Evolutionary conservation across 2,113 vertebrate genomes (phyloP).

Genomic region (Phyllopteryx taeniolatus): DNA sequence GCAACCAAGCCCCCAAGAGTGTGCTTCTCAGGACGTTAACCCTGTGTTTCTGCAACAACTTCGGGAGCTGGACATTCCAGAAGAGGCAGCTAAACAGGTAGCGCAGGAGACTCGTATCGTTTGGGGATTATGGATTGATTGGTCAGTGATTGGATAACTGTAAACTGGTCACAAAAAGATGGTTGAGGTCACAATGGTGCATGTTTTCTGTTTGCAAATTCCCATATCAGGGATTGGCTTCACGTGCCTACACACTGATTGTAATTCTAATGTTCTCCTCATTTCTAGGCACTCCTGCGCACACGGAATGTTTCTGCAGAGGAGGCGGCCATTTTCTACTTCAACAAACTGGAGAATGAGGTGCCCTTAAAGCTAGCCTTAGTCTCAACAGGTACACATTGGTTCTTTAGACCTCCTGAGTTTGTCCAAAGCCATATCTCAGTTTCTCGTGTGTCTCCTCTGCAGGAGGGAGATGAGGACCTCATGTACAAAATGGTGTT

Average conservation of each 20-base stretch:
- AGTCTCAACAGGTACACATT: conserved; percentile 60
- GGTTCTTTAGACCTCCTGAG: conserved; percentile 45
- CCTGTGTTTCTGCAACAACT: conserved; percentile 76
- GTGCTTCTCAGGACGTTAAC: conserved; percentile 70
- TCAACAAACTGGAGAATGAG: conserved; percentile 82
- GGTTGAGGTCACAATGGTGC: not conserved
- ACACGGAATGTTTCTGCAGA: conserved; percentile 80
- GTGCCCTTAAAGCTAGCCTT: conserved; percentile 68
- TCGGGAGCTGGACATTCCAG: conserved; percentile 78
- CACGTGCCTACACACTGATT: not conserved
- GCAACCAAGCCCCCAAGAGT: conserved; percentile 56
- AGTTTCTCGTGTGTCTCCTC: conserved; percentile 34
- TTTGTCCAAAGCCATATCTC: conserved; percentile 51
- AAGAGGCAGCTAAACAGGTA: conserved; percentile 80
- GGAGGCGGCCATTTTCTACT: conserved; percentile 83
- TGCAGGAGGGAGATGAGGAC: conserved; percentile 71
- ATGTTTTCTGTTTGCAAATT: too few species aligned
- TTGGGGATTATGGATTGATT: not conserved
- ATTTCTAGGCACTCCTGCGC: conserved; percentile 73
- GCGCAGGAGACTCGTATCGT: not conserved
- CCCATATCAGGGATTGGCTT: not conserved
- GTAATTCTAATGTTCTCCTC: not conserved
- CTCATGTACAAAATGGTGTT: conserved; percentile 81
- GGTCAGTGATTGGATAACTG: not conserved
- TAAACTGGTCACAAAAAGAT: not conserved